These are phyloP conservation scores for Stylophora pistillata DNA, from an alignment of 64 coral and sea anemone genomes.

Conservation along the genomic window DNA sequence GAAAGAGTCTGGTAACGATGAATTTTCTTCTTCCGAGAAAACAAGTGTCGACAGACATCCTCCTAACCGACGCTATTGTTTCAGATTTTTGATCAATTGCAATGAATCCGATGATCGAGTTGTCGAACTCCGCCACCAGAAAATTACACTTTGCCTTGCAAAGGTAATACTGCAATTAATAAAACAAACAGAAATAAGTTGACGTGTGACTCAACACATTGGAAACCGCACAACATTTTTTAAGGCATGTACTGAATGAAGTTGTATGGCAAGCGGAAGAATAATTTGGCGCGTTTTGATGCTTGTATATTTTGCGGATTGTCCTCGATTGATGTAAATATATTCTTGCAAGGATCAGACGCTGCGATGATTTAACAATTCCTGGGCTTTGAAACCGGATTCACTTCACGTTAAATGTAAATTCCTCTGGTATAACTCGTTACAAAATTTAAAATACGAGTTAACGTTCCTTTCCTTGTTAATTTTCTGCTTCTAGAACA, in stretches of 20 bases:
- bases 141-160: slow-evolving; percentile 32
- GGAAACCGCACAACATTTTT: slow-evolving; percentile 17
- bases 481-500: too few relatives aligned
- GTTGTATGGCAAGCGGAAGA: too few relatives aligned
- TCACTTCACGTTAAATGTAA: too few relatives aligned
- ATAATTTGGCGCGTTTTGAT: too few relatives aligned
- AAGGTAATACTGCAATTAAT: slow-evolving; percentile 30
- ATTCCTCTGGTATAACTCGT: too few relatives aligned
- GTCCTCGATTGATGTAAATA: too few relatives aligned
- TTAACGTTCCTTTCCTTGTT: too few relatives aligned
- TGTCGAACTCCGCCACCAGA: slow-evolving; percentile 55
- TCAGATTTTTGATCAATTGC: slow-evolving; percentile 46
- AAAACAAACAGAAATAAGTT: background rate
- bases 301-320: too few relatives aligned
- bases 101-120: slow-evolving; percentile 51
- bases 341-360: too few relatives aligned
- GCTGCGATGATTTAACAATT: too few relatives aligned
- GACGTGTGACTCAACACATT: background rate
- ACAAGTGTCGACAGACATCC: slow-evolving; percentile 50
- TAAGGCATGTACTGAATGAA: background rate
- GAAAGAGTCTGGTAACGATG: slow-evolving; percentile 23
- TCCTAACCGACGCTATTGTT: background rate
- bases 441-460: too few relatives aligned
- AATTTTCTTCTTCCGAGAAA: slow-evolving; percentile 18
- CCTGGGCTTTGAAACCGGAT: too few relatives aligned